Percentiles rank a stretch among this genome's conserved stretches.
phyloP scores from a whole-genome alignment of 2,888 invertebrate genomes.

The Caenorhabditis sp. region DNA sequence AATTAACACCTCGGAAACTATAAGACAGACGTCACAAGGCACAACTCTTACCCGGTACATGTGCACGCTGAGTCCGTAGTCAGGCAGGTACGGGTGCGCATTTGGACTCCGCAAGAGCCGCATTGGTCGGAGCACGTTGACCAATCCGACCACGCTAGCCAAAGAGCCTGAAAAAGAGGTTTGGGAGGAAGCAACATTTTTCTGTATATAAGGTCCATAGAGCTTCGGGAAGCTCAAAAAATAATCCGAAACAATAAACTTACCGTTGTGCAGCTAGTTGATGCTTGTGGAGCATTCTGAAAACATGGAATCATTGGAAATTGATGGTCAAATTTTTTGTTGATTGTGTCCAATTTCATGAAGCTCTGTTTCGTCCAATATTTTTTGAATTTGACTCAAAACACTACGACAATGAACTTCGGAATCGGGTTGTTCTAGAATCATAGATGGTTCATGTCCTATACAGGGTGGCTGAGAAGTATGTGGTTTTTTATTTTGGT shows the following conservation, averaged over 20 bases:
- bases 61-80: constrained; percentile 63
- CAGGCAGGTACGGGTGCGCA: constrained; percentile 71
- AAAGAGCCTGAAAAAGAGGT: constrained; percentile 54
- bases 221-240: too few relatives aligned
- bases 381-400: too few relatives aligned
- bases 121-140: constrained; percentile 73
- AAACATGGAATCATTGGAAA: constrained; percentile 2
- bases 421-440: too few relatives aligned
- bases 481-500: too few relatives aligned
- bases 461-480: too few relatives aligned
- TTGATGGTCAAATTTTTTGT: too few relatives aligned
- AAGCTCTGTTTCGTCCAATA: too few relatives aligned
- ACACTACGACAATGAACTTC: too few relatives aligned
- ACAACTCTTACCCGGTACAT: constrained; percentile 65
- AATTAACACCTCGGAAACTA: neutral
- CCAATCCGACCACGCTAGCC: constrained; percentile 75
- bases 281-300: constrained; percentile 56
- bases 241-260: too few relatives aligned
- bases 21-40: constrained; percentile 7
- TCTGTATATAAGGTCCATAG: neutral
- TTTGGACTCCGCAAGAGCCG: constrained; percentile 74
- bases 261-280: constrained; percentile 58
- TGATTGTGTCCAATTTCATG: too few relatives aligned
- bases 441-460: too few relatives aligned
- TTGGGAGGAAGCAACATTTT: too few relatives aligned